Percentiles rank a stretch among this genome's conserved stretches.
Conservation (phyloP, 2,888 invertebrate genomes). For the Aquatica leii region DNA sequence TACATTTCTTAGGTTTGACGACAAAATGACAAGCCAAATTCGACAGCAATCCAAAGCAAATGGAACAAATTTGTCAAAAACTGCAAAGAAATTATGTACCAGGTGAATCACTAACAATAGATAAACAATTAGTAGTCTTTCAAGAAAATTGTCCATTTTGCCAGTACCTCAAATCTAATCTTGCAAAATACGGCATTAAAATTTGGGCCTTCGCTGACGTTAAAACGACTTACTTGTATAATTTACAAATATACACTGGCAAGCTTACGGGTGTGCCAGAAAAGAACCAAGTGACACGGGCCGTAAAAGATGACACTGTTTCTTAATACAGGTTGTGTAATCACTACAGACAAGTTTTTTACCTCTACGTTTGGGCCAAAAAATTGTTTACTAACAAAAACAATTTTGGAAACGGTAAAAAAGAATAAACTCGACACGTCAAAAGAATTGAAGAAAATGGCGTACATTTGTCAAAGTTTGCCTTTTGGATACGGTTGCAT, state of each 20-base stretch:
- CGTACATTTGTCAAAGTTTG: too few species aligned
- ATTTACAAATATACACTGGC: not conserved
- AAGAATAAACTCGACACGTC: not conserved
- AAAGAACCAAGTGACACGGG: not conserved
- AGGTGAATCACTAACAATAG: too few species aligned
- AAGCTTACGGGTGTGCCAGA: not conserved
- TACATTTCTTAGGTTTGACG: not conserved
- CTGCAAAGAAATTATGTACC: not conserved
- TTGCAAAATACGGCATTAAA: too few species aligned
- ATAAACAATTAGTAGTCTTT: not conserved
- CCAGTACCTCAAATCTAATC: too few species aligned
- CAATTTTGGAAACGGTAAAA: not conserved
- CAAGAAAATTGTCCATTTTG: not conserved
- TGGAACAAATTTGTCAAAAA: not conserved
- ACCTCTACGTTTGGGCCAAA: not conserved
- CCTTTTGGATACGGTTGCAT: not conserved
- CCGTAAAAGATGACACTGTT: not conserved
- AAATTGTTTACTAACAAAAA: not conserved
- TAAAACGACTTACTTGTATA: too few species aligned
- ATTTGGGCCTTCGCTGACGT: too few species aligned
- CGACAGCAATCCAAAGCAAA: not conserved
- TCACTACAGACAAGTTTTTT: not conserved
- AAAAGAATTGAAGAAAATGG: constrained; percentile 6
- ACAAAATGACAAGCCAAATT: not conserved
- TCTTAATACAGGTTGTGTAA: not conserved